Conservation (phyloP, 2,113 vertebrate genomes). For the Chamaetylas fuelleborni region DNA sequence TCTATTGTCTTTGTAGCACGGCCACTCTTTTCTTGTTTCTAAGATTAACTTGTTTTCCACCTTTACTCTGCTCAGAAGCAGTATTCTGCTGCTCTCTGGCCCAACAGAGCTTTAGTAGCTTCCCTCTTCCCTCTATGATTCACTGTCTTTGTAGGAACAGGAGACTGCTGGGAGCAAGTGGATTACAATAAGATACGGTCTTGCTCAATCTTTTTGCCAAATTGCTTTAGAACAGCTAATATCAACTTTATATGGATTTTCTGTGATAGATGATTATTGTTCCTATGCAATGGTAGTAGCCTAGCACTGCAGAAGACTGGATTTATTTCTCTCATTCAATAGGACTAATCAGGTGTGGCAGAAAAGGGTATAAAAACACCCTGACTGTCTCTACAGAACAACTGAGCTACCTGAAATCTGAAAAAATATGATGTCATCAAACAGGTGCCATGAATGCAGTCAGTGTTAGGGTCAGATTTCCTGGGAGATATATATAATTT, state of each 20-base stretch:
- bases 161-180: not conserved
- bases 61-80: not conserved
- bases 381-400: not conserved
- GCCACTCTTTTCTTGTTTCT: not conserved
- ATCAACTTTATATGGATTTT: not conserved
- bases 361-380: not conserved
- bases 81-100: conserved; percentile 1
- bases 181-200: not conserved
- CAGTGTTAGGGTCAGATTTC: not conserved
- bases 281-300: not conserved
- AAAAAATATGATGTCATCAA: not conserved
- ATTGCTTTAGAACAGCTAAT: not conserved
- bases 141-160: not conserved
- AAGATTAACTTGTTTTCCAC: not conserved
- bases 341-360: not conserved
- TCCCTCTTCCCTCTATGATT: not conserved
- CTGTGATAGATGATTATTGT: not conserved
- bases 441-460: not conserved
- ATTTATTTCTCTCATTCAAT: not conserved
- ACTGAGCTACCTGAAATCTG: not conserved
- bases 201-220: not conserved
- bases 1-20: not conserved
- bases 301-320: not conserved
- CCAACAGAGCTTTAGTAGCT: not conserved
- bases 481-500: not conserved